Percentiles rank a stretch among this genome's conserved stretches.
Evolutionary conservation across 2,797 vertebrate genomes (phyloP).

Genomic region (Chrosomus eos): DNA sequence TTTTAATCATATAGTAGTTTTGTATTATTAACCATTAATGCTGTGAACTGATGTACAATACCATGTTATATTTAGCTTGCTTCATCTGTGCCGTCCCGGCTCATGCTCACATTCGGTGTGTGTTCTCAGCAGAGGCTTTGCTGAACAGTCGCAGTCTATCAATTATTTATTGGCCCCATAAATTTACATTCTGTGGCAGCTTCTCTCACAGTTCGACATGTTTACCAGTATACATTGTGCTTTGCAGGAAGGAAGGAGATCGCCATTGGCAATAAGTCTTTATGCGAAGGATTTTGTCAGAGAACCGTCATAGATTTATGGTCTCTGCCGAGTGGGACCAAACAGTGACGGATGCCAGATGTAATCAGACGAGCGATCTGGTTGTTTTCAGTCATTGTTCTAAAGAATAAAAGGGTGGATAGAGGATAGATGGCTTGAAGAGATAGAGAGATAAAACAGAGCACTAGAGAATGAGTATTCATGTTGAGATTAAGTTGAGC

Average conservation of each 20-base stretch:
- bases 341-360: constrained; percentile 45
- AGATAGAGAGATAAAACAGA: constrained; percentile 16
- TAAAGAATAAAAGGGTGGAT: constrained; percentile 35
- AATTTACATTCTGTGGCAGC: constrained; percentile 60
- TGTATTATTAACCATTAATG: background rate
- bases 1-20: too few relatives aligned
- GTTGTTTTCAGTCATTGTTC: constrained; percentile 46
- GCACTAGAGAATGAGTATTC: constrained; percentile 24
- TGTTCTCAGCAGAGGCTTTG: constrained; percentile 50
- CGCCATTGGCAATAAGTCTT: constrained; percentile 37
- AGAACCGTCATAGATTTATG: constrained; percentile 47
- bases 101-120: constrained; percentile 45
- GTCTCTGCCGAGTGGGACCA: constrained; percentile 1
- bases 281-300: constrained; percentile 28
- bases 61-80: background rate
- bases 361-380: constrained; percentile 41
- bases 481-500: constrained; percentile 24
- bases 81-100: constrained; percentile 1
- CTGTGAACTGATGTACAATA: background rate
- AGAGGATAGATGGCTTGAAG: constrained; percentile 20
- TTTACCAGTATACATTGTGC: constrained; percentile 43
- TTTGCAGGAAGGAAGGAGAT: constrained; percentile 34
- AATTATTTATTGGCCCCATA: constrained; percentile 64
- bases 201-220: constrained; percentile 35
- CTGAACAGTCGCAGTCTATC: constrained; percentile 53